A percentile compares a stretch with the other conserved stretches of the same genome.
These are phyloP conservation scores for Sorex maritimensis DNA, from an alignment of 2,797 vertebrate species.

Conservation along the genomic window DNA sequence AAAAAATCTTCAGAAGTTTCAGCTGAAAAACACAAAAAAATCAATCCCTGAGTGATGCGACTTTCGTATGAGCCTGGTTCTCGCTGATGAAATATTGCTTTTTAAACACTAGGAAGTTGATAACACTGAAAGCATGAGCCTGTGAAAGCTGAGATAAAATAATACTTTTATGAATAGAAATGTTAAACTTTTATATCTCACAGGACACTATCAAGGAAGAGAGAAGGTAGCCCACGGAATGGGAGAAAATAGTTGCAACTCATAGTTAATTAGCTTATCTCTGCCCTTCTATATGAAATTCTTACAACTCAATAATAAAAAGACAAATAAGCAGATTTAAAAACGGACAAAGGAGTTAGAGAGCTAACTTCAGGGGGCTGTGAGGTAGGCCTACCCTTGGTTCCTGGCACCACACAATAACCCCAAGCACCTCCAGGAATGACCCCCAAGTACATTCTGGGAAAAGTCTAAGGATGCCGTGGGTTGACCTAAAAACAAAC, in stretches of 20 bases:
- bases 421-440: too few species aligned
- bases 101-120: conserved; percentile 2
- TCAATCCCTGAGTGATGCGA: neutral
- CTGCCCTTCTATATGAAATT: neutral
- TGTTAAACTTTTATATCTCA: neutral
- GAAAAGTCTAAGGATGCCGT: too few species aligned
- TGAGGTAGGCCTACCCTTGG: too few species aligned
- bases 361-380: too few species aligned
- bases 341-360: neutral
- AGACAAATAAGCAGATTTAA: neutral
- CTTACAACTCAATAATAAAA: neutral
- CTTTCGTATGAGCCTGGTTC: conserved; percentile 23
- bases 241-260: conserved; percentile 34
- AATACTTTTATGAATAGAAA: neutral
- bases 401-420: too few species aligned
- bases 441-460: too few species aligned
- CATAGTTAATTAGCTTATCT: neutral
- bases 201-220: neutral
- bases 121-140: neutral
- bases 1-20: neutral
- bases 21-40: conserved; percentile 31
- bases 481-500: too few species aligned
- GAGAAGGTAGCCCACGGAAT: neutral
- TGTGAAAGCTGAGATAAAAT: neutral
- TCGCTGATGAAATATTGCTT: conserved; percentile 39